Conservation (phyloP, 2,797 vertebrate species). For the Anomalospiza imberbis region DNA sequence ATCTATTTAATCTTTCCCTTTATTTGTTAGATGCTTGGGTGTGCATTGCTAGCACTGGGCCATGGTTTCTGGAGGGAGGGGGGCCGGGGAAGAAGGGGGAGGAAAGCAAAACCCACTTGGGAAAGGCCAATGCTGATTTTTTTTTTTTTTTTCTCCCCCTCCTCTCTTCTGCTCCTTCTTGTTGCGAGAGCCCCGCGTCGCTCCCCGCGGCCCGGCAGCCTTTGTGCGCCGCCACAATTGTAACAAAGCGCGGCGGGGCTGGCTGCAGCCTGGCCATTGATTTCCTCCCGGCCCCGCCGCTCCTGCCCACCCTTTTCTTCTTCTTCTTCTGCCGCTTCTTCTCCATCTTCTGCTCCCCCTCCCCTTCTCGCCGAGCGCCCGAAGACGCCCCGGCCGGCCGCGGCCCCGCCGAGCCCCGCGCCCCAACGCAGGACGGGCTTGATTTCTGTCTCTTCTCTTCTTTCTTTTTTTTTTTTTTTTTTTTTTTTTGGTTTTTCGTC, state of each 20-base stretch:
- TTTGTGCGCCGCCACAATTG: slow-evolving; percentile 83
- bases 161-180: background rate
- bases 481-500: background rate
- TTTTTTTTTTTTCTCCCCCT: background rate
- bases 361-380: background rate
- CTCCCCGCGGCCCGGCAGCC: slow-evolving; percentile 64
- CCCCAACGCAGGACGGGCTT: background rate
- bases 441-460: background rate
- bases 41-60: slow-evolving; percentile 27
- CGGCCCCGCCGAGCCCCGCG: background rate
- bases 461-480: too few species aligned
- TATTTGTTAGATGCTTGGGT: slow-evolving; percentile 46
- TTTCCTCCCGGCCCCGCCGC: slow-evolving; percentile 47
- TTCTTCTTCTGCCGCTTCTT: background rate
- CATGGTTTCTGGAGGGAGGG: slow-evolving; percentile 50
- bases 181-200: slow-evolving; percentile 32
- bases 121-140: background rate
- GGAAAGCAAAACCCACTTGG: background rate
- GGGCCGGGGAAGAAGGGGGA: background rate
- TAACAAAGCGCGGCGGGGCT: slow-evolving; percentile 84
- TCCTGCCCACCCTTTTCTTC: slow-evolving; percentile 10
- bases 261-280: slow-evolving; percentile 58
- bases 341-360: slow-evolving; percentile 8
- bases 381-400: background rate
- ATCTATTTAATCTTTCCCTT: slow-evolving; percentile 76